Base-by-base conservation (phyloP, 2,113 vertebrate species). In the Cyanoramphus novaezelandiae region DNA sequence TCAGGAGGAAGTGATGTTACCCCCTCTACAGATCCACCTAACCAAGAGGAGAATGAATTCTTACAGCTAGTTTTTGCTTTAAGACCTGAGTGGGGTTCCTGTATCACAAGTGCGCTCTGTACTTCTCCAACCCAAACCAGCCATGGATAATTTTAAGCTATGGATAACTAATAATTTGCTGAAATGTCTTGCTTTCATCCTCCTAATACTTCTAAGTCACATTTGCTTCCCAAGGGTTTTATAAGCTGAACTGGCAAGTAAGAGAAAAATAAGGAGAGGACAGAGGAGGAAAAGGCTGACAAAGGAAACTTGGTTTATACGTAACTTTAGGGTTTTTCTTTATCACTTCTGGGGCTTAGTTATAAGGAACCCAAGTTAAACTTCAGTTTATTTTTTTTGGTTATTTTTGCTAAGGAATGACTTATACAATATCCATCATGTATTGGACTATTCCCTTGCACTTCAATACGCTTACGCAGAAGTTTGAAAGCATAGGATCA, bases 1-100 rank as follows among this genome's bases (percentile, higher is more conserved):
- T 67, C 57, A 94, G 44, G 57, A 93, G 94, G 93, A 94, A 97
- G 77, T 53, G 80, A 88, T 92, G 62, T 52, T 96, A 55, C 27
- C 25, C 52, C 31, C 59, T 78, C 33, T 88, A 80, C 88, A 88
- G 69, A 94, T 44, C 80, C 81, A 65, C 13, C 33, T 90, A 55
- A 80, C 18, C 7, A 63, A 92, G 39, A 80, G 27, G 71, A 57
- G 39, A 93, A 91, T 79, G 13, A 69, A 60, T 70, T 85, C 37
- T 91, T 78, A 63, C 0, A 24, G 59, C 24, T 62, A 62, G 20
- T 43, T 89, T 88, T 86, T 79, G 20, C 41, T 82, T 80, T 92
- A 35, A 81, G 50, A 81, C 31, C 12, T 68, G 81, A 88, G 74
- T 7, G 0, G 27, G 71, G 35, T 27, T 95, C 84, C 63, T 59